A percentile compares a stretch with the other conserved stretches of the same genome.
Conservation (phyloP, 2,888 invertebrate species). For the Taenaris catops region DNA sequence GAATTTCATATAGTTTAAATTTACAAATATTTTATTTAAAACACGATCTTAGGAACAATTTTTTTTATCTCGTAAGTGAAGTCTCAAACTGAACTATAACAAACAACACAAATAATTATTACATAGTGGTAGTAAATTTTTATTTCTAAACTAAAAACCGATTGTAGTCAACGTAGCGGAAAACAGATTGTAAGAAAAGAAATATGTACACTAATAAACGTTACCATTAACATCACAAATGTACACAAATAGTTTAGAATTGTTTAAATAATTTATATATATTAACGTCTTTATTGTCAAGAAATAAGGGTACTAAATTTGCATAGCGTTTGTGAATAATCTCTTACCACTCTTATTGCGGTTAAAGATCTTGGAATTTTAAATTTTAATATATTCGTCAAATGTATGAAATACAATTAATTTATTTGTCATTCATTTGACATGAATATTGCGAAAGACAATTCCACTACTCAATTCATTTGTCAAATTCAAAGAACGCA, state of each 20-base stretch:
- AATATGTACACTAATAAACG: constrained; percentile 23
- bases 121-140: constrained; percentile 11
- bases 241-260: constrained; percentile 61
- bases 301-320: neutral
- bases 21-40: neutral
- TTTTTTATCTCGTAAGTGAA: constrained; percentile 5
- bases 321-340: too few relatives aligned
- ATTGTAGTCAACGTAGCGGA: constrained; percentile 1
- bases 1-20: constrained; percentile 10
- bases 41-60: constrained; percentile 6
- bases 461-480: too few relatives aligned
- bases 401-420: too few relatives aligned
- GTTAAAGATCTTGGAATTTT: too few relatives aligned
- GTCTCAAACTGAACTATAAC: constrained; percentile 1
- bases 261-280: constrained; percentile 35
- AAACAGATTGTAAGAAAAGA: constrained; percentile 7
- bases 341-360: too few relatives aligned
- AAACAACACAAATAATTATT: constrained; percentile 7
- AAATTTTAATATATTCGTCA: too few relatives aligned
- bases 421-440: too few relatives aligned
- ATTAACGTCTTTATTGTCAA: too few relatives aligned
- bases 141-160: constrained; percentile 3
- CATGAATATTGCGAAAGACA: too few relatives aligned
- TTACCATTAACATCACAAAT: constrained; percentile 64
- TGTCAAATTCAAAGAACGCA: too few relatives aligned